Percentiles rank a stretch among this genome's conserved stretches.
Conservation (phyloP, 1,140 invertebrate genomes). For the Aphidius ervi region DNA sequence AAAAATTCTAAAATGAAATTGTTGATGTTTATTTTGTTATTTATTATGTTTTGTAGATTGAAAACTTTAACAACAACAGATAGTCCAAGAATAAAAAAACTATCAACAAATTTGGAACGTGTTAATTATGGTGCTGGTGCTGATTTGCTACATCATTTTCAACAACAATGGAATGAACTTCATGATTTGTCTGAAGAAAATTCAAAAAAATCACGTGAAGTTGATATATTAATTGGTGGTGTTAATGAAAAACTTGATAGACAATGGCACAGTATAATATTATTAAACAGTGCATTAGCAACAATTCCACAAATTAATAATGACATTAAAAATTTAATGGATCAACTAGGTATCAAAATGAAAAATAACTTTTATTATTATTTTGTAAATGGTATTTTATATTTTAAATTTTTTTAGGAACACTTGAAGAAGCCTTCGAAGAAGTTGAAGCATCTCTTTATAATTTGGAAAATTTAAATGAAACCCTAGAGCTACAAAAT, state of each 20-base stretch:
- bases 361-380: neutral
- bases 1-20: constrained; percentile 12
- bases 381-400: constrained; percentile 13
- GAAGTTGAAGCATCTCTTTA: constrained; percentile 61
- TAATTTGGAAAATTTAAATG: constrained; percentile 62
- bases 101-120: constrained; percentile 28
- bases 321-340: constrained; percentile 57
- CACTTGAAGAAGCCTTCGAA: constrained; percentile 60
- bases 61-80: constrained; percentile 41
- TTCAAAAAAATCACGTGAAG: constrained; percentile 56
- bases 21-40: neutral
- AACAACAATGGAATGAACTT: constrained; percentile 62
- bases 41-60: constrained; percentile 37
- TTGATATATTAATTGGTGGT: constrained; percentile 56
- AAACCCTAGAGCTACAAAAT: constrained; percentile 61
- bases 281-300: constrained; percentile 54
- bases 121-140: constrained; percentile 59
- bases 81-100: constrained; percentile 38
- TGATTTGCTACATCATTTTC: constrained; percentile 60
- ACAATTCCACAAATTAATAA: constrained; percentile 59
- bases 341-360: constrained; percentile 54
- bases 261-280: constrained; percentile 54
- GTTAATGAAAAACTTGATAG: constrained; percentile 56
- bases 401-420: constrained; percentile 43
- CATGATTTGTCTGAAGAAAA: constrained; percentile 63